phyloP scores from a whole-genome alignment of 2,797 vertebrate genomes.

The Gambelia wislizenii region DNA sequence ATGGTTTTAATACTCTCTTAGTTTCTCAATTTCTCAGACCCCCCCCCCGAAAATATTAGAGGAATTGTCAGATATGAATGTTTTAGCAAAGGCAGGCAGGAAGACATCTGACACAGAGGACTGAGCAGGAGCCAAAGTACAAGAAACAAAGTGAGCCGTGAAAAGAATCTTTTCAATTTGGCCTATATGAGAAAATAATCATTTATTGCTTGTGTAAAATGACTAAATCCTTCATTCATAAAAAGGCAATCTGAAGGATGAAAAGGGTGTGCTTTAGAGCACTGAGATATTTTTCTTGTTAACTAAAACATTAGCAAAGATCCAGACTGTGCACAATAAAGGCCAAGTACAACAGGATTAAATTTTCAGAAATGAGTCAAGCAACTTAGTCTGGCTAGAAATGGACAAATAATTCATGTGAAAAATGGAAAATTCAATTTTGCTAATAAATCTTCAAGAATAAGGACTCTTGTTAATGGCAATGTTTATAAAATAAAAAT shows the following conservation, averaged over 20 bases:
- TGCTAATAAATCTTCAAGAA: constrained; percentile 32
- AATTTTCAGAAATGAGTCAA: constrained; percentile 7
- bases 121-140: constrained; percentile 14
- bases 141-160: constrained; percentile 29
- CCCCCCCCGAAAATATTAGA: too few species aligned
- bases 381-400: constrained; percentile 15
- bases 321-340: constrained; percentile 27
- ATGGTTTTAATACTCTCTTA: constrained; percentile 29
- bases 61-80: constrained; percentile 21
- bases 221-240: constrained; percentile 39
- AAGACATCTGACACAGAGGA: constrained; percentile 3
- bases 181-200: constrained; percentile 36
- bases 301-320: constrained; percentile 46
- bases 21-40: too few species aligned
- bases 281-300: constrained; percentile 32
- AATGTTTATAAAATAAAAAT: constrained; percentile 1
- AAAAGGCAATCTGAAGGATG: constrained; percentile 30
- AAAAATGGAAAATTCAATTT: background rate
- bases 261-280: constrained; percentile 37
- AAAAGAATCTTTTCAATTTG: constrained; percentile 38
- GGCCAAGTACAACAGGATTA: constrained; percentile 26
- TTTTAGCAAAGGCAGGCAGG: background rate
- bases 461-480: background rate
- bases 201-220: constrained; percentile 34
- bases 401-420: constrained; percentile 2